phyloP scores from a whole-genome alignment of 2,797 vertebrate genomes.

The Adrianichthys oophorus region DNA sequence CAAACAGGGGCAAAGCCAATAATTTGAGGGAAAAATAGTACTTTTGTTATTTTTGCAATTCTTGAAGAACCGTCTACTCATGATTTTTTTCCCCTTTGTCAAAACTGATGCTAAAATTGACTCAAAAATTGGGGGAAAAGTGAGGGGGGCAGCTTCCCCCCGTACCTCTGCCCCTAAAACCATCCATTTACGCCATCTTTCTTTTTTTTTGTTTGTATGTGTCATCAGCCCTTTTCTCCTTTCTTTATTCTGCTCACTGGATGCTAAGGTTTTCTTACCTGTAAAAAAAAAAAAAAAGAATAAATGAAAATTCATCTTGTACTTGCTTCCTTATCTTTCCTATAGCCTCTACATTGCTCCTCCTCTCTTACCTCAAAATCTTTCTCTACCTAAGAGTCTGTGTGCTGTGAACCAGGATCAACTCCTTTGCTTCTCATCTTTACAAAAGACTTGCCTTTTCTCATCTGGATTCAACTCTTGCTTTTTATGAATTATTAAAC shows the following conservation, averaged over 20 bases:
- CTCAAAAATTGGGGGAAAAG: too few species aligned
- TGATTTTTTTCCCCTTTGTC: too few species aligned
- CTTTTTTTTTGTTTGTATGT: too few species aligned
- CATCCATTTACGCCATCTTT: too few species aligned
- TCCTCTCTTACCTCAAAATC: conserved; percentile 31
- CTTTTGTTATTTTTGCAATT: too few species aligned
- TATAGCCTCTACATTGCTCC: conserved; percentile 22
- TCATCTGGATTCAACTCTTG: conserved; percentile 63
- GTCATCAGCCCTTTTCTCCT: too few species aligned
- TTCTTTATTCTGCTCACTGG: conserved; percentile 16
- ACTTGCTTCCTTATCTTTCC: conserved; percentile 36
- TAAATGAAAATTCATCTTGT: conserved; percentile 26
- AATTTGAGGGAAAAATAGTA: too few species aligned
- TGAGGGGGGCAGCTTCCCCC: too few species aligned
- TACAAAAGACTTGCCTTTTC: conserved; percentile 68
- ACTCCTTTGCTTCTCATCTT: conserved; percentile 61
- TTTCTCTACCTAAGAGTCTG: conserved; percentile 40
- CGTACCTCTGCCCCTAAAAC: too few species aligned
- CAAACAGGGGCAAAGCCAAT: too few species aligned
- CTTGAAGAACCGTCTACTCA: too few species aligned
- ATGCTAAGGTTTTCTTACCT: conserved; percentile 2
- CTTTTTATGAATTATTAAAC: conserved; percentile 80
- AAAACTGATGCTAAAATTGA: too few species aligned
- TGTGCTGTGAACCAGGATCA: conserved; percentile 56
- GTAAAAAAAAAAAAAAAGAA: conserved; percentile 8